Evolutionary conservation across 2,888 invertebrate species (phyloP).

Genomic region (Rambutsinella grinnellia): DNA sequence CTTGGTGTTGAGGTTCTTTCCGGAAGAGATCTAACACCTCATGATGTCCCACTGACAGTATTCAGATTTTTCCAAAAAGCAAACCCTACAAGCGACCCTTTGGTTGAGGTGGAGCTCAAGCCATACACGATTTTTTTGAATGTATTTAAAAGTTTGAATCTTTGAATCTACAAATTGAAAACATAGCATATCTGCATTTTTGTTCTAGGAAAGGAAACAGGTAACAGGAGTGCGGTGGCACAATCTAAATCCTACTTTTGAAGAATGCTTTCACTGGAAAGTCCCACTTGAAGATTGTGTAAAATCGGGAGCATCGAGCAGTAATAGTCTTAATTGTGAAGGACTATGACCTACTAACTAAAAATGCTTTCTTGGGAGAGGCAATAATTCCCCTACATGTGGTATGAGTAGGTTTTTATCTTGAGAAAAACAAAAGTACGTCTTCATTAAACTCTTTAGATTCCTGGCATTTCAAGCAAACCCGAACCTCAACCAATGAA

Average conservation of each 20-base stretch:
- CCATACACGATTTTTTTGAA: slow-evolving; percentile 39
- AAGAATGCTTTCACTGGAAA: slow-evolving; percentile 60
- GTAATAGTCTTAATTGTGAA: slow-evolving; percentile 59
- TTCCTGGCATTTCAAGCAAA: slow-evolving; percentile 59
- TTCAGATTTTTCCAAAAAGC: slow-evolving; percentile 34
- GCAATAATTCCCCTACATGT: slow-evolving; percentile 55
- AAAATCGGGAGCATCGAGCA: slow-evolving; percentile 30
- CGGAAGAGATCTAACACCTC: slow-evolving; percentile 39
- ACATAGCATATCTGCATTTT: neutral
- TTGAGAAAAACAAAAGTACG: neutral
- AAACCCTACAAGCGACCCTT: slow-evolving; percentile 56
- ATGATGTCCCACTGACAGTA: slow-evolving; percentile 39
- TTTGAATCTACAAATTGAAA: neutral
- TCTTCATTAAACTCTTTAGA: slow-evolving; percentile 33
- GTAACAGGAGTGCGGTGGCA: slow-evolving; percentile 46
- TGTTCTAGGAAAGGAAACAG: slow-evolving; percentile 32
- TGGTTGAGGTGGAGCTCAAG: slow-evolving; percentile 58
- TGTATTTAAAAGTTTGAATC: too few species aligned
- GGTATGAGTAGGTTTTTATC: slow-evolving; percentile 20
- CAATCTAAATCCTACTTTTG: slow-evolving; percentile 59
- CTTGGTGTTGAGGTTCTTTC: slow-evolving; percentile 57
- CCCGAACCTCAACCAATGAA: slow-evolving; percentile 63
- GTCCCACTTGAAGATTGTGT: slow-evolving; percentile 41
- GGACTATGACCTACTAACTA: slow-evolving; percentile 58
- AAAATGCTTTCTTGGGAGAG: slow-evolving; percentile 63